phyloP scores from a whole-genome alignment of 2,113 vertebrate species.

The Propithecus coquereli region DNA sequence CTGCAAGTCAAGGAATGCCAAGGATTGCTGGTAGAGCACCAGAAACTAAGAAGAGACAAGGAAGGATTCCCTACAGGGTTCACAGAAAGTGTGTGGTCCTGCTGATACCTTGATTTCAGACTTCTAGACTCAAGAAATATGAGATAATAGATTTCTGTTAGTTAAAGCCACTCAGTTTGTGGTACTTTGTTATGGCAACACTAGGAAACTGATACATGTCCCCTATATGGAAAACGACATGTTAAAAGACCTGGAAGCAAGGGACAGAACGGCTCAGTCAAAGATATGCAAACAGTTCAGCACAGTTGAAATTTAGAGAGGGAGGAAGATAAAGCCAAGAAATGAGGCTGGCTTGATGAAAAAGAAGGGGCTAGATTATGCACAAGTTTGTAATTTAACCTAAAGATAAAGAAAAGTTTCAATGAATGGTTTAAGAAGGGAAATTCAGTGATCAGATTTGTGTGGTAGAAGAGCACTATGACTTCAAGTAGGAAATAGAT shows the following conservation, averaged over 20 bases:
- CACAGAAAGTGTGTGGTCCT: background rate
- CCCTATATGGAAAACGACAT: background rate
- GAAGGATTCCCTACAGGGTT: background rate
- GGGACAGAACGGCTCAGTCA: background rate
- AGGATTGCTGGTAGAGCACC: background rate
- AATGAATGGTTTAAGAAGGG: background rate
- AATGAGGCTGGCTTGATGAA: background rate
- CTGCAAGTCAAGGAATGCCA: background rate
- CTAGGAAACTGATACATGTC: background rate
- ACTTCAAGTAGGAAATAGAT: background rate
- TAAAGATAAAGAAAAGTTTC: background rate
- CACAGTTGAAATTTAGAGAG: background rate
- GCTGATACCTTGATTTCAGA: background rate
- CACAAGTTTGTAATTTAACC: background rate
- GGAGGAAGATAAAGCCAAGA: background rate
- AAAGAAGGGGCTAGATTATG: background rate
- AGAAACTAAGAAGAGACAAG: background rate
- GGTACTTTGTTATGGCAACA: background rate
- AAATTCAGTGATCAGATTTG: background rate
- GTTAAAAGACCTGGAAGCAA: background rate
- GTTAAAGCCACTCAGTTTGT: background rate
- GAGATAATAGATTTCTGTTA: background rate
- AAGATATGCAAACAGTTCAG: background rate
- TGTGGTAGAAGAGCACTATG: background rate
- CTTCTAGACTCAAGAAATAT: background rate